Base-by-base conservation (phyloP, 2,113 vertebrate genomes). In the Ochotona princeps region DNA sequence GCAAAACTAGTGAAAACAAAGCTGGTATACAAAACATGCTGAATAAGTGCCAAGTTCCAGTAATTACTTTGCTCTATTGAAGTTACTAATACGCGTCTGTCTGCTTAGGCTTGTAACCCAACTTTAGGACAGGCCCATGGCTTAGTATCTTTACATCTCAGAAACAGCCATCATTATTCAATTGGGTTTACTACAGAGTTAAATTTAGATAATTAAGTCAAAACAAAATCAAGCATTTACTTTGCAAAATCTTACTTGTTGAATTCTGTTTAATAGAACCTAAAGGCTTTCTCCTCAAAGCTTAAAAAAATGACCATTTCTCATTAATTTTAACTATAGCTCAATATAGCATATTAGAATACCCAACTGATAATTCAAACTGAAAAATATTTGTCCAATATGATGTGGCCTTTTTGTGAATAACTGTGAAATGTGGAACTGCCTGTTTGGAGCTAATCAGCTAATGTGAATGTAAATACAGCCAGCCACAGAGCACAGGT, bases 401-500 rank as follows among this genome's bases (percentile, higher is more conserved):
- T 18, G 85, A 87, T 54, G 67, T 81, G 30, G 18, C 5, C 94
- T 82, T 86, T 84, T 74, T 54, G 63, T 72, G 14, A 86, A 83
- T 78, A 72, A 83, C 61, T 74, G 32, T 74, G 82, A 30, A 87
- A 84, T 66, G 57, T 38, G 10, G 8, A 92, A 81, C 21, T 60
- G 7, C 49, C 49, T 92, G 61, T 35, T 25, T 84, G 47, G 32
- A 87, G 32, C 47, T 87, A 86, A 90, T 93, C 30, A 57, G 30
- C 83, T 93, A 87, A 70, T 85, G 32, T 76, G 38, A 87, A 38
- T 63, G 26, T 70, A 82, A 78, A 72, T 63, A 92, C 95, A 94
- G 49, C 85, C 57, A 92, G 32, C n/a, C n/a, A 78, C 21, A 67
- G 83, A 81, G 72, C 65, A 86, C 78, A 86, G 44, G n/a, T 95